Evolutionary conservation across 2,888 invertebrate species (phyloP), one percentile per base, ranked within the genome.

Genomic region (Eupithecia vulgata): DNA sequence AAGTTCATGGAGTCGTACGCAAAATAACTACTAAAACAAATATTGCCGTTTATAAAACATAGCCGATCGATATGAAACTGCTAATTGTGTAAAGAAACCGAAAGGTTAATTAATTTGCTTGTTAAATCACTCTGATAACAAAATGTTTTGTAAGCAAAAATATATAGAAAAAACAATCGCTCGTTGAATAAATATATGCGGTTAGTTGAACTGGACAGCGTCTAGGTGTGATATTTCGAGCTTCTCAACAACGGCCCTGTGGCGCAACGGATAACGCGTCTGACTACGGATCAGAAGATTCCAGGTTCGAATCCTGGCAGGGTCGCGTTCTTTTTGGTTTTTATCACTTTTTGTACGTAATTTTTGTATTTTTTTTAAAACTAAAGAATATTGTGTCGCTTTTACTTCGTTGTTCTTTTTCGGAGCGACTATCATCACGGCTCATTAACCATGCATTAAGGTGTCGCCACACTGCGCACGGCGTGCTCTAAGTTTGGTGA

Each of bases 221-320:
- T 68, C 40, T 42, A 42, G 15, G 79, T 78, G 74, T 71, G 72
- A 79, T 81, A 83, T 87, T 89, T 85, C 76, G 66, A 4, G 0
- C 0, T 0, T 0, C 0, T 0, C 0, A 0, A 0, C 5, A 72
- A 77, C 77, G 95, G 95, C 95, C 95, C 93, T 95, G 95, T 95
- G 95, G 95, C 95, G 95, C 95, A 95, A 95, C 88, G 95, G 95
- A 95, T 95, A 95, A 96, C 95, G 95, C 95, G 95, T 95, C 95
- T 95, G 95, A 95, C 95, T 95, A 95, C 95, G 95, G 95, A 95
- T 95, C 95, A 95, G 95, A 95, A 95, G 95, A 95, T 95, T 95
- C 95, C 95, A 95, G 95, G 95, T 95, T 95, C 95, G 95, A 95
- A 95, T 95, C 95, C 95, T 95, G 95, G 95, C 95, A 95, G 92